A percentile compares a stretch with the other conserved stretches of the same genome.
Evolutionary conservation across 2,888 invertebrate genomes (phyloP).

Genomic region (Cetonia aurata): DNA sequence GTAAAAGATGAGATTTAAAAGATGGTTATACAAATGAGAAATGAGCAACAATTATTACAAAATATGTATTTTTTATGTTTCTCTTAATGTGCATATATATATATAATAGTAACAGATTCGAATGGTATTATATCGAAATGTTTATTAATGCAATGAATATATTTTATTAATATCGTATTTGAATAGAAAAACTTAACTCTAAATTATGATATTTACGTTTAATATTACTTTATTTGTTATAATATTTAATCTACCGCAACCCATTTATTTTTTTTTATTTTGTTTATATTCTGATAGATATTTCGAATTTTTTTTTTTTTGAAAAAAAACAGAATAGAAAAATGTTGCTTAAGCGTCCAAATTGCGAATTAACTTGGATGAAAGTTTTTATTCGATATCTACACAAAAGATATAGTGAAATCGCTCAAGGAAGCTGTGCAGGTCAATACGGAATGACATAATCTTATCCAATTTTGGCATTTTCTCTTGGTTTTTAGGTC

Average conservation of each 20-base stretch:
- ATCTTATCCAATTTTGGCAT: no score
- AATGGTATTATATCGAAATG: not conserved
- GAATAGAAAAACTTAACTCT: constrained; percentile 25
- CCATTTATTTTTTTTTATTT: constrained; percentile 28
- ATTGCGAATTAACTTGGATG: not conserved
- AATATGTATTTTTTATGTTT: no score
- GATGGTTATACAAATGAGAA: no score
- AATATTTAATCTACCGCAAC: constrained; percentile 42
- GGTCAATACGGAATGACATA: no score
- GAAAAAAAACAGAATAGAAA: not conserved
- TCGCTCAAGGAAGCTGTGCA: no score
- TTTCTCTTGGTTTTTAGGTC: no score
- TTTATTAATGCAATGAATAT: constrained; percentile 7
- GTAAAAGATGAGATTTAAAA: no score
- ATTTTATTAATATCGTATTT: not conserved
- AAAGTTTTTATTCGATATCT: constrained; percentile 1
- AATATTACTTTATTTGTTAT: constrained; percentile 10
- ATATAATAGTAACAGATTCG: constrained; percentile 3
- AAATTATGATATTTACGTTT: constrained; percentile 17
- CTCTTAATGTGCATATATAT: not conserved
- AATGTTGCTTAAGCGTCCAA: not conserved
- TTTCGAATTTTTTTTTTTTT: not conserved
- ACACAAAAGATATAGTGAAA: no score
- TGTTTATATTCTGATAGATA: constrained; percentile 15
- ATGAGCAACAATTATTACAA: no score